A percentile compares a stretch with the other conserved stretches of the same genome.
Conservation (phyloP, 1,140 invertebrate species). For the Geopemphigus sp. region DNA sequence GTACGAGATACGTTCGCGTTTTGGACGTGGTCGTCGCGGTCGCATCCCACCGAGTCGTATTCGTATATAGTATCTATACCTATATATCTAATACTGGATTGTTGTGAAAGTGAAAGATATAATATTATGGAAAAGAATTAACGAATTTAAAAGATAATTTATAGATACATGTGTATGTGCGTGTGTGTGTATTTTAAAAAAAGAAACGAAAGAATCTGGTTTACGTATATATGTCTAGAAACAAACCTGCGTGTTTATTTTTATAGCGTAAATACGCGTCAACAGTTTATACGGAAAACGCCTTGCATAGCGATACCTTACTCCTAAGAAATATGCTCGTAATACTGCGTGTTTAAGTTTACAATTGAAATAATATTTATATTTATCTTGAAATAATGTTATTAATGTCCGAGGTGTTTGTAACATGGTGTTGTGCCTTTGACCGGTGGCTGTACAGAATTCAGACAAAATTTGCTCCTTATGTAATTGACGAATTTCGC, state of each 20-base stretch:
- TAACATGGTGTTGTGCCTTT: neutral
- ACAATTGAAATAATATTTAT: neutral
- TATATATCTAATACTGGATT: constrained; percentile 20
- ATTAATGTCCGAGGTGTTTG: neutral
- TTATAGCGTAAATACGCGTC: neutral
- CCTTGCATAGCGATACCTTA: neutral
- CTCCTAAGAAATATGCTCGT: neutral
- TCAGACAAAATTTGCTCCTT: neutral
- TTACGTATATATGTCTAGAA: neutral
- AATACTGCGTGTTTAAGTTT: neutral
- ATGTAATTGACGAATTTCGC: neutral
- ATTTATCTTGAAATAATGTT: neutral
- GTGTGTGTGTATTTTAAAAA: neutral
- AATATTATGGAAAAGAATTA: constrained; percentile 6
- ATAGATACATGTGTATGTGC: neutral
- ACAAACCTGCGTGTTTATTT: neutral
- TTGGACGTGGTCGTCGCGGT: neutral
- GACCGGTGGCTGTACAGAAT: neutral
- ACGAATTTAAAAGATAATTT: neutral
- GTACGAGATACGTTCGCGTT: constrained; percentile 16
- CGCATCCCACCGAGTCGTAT: neutral
- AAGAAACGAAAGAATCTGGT: neutral
- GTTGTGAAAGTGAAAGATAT: constrained; percentile 37
- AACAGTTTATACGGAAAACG: neutral
- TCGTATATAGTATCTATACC: neutral